Evolutionary conservation across 2,888 invertebrate genomes (phyloP), one percentile per base, ranked within the genome.

Genomic region (Neoscelio sp.): DNA sequence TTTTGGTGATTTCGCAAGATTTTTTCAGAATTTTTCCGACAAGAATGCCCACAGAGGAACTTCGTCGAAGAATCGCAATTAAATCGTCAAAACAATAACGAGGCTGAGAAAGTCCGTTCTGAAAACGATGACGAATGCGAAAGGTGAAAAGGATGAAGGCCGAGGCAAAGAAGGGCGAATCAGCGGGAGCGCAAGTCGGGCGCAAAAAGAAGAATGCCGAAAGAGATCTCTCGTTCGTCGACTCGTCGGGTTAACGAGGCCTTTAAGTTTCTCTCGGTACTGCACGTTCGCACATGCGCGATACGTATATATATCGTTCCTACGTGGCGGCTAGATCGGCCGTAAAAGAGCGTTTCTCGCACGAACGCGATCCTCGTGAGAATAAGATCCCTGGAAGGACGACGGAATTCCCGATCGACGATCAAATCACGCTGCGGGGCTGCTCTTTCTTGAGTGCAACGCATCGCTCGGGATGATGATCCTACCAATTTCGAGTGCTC

Each of bases 351-450:
- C 8, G 15, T n/a, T n/a, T n/a, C 42, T 15, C 20, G 40, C 64
- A 42, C 54, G 58, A 74, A 78, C 30, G 74, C 70, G 70, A 78
- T 75, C 74, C 64, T 75, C 78, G 78, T 78, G 78, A 78, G 78
- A 78, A 67, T 54, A 67, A 65, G 54, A 78, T 64, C 52, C 42
- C 40, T 44, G 52, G 35, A 42, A 70, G 46, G 67, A 50, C 44
- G 58, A 58, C 58, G 48, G 70, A 60, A 78, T 74, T 70, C 48
- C 65, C 68, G 74, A 78, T 78, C 68, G 48, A 44, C 54, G 65
- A 75, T 75, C 70, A 23, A 75, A 65, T 56, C 78, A 46, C 68
- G 73, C 60, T 60, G 20, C 38, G 18, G 60, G 60, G 75, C 44
- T 67, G 28, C 67, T 60, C 60, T 67, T 58, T 65, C 54, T 40